Percentiles rank a stretch among this genome's conserved stretches.
phyloP scores from a whole-genome alignment of 2,113 vertebrate species.

The Mesitornis unicolor region DNA sequence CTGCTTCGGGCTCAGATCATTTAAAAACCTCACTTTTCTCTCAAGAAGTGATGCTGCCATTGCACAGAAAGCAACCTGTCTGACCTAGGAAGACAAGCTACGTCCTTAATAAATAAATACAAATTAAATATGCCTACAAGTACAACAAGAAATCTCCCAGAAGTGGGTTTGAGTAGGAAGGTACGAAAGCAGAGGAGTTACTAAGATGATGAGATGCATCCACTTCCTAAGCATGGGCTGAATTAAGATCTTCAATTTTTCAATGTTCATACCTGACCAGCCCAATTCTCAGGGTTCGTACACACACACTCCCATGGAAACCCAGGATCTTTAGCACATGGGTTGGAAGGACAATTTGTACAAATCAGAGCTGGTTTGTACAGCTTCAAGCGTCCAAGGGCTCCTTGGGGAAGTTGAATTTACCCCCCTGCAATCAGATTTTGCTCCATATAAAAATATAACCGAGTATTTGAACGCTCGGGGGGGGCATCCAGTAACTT shows the following conservation, averaged over 20 bases:
- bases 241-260: neutral
- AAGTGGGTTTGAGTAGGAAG: accelerated
- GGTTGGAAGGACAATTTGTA: neutral
- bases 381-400: neutral
- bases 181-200: neutral
- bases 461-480: neutral
- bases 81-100: neutral
- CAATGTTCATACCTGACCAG: neutral
- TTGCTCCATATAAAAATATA: neutral
- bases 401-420: neutral
- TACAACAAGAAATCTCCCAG: too few species aligned
- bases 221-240: neutral
- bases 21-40: neutral
- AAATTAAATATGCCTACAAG: neutral
- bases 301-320: accelerated
- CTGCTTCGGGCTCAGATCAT: neutral
- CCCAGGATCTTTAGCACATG: neutral
- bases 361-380: neutral
- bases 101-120: too few species aligned
- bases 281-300: neutral
- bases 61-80: accelerated
- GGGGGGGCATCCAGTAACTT: too few species aligned
- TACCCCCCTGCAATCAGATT: neutral
- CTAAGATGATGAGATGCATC: neutral
- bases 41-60: accelerated